Base-by-base conservation (phyloP, 2,888 invertebrate species). In the Eupithecia centaureata region DNA sequence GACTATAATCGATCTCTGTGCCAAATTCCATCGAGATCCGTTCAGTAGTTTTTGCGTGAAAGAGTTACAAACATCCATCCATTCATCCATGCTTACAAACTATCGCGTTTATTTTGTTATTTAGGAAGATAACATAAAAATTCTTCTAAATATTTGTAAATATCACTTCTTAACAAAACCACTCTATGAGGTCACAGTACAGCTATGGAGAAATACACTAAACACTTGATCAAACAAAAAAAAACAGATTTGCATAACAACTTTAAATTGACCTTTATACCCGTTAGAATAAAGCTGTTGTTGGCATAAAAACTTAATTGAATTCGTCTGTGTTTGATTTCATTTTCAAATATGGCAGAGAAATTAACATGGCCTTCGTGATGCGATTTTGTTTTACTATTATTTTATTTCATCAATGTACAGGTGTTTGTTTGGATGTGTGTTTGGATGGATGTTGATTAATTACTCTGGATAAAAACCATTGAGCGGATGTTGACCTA, bases 231-330 rank as follows among this genome's bases (percentile, higher is more conserved):
- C 27, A 52, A 52, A 52, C 27, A 52, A 27, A 25, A 47, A 32
- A 25, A 27, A 7, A 4, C 27, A 27, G 52, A 27, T 52, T 52
- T 15, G 27, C 52, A 52, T 52, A 52, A 52, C 25, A 25, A 52
- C 25, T 27, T 52, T 3, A 51, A 35, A 64, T 27, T 62, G 54
- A 62, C 35, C 62, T 62, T 38, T 54, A 62, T 38, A 5, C 8
- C 13, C 18, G 35, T 62, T 28, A 38, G 4, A 22, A 38, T 35
- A 54, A 62, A 62, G 62, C 38, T 61, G 60, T 18, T 38, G 10
- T 27, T 54, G 25, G 54, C 4, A 62, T 22, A 62, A 28, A 52
- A 33, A 52, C 15, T 7, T 52, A 52, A 52, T 52, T 27, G 27
- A 52, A 27, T 52, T 52, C 22, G 25, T 52, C 13, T 25, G 25